Conservation (phyloP, 2,888 invertebrate genomes). For the Protonemura montana region DNA sequence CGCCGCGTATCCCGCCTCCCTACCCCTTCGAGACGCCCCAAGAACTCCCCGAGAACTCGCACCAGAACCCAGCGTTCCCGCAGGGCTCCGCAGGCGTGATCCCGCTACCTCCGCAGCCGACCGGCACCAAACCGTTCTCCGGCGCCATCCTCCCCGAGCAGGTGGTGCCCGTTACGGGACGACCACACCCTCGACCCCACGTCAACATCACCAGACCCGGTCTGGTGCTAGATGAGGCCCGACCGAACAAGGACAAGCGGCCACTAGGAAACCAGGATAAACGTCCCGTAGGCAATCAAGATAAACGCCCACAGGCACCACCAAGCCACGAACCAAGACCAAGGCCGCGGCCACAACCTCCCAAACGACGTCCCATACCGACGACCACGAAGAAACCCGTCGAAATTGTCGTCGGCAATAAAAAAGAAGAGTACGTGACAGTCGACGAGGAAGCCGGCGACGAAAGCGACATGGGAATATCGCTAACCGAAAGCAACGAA, state of each 20-base stretch:
- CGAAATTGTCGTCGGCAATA: slow-evolving; percentile 29
- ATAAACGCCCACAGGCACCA: background rate
- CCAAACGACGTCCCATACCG: slow-evolving; percentile 20
- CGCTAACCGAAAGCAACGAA: background rate
- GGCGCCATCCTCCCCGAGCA: slow-evolving; percentile 79
- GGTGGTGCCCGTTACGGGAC: slow-evolving; percentile 67
- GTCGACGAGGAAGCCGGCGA: slow-evolving; percentile 18
- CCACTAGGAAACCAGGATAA: background rate
- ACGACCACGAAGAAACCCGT: slow-evolving; percentile 1
- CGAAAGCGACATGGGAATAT: slow-evolving; percentile 9
- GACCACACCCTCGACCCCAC: slow-evolving; percentile 59
- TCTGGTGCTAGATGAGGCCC: background rate
- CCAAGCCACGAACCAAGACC: background rate
- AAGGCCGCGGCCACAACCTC: background rate
- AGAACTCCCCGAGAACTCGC: slow-evolving; percentile 46
- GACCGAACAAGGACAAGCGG: slow-evolving; percentile 13
- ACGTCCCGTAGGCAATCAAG: slow-evolving; percentile 1
- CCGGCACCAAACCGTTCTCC: slow-evolving; percentile 67
- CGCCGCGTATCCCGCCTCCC: slow-evolving; percentile 66
- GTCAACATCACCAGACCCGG: slow-evolving; percentile 51
- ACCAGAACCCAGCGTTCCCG: slow-evolving; percentile 40
- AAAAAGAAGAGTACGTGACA: slow-evolving; percentile 32
- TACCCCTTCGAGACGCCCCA: slow-evolving; percentile 71
- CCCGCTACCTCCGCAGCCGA: slow-evolving; percentile 62
- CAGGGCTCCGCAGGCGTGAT: slow-evolving; percentile 61